Evolutionary conservation across 2,888 invertebrate genomes (phyloP).

Genomic region (Hirtodrosophila histrioides): DNA sequence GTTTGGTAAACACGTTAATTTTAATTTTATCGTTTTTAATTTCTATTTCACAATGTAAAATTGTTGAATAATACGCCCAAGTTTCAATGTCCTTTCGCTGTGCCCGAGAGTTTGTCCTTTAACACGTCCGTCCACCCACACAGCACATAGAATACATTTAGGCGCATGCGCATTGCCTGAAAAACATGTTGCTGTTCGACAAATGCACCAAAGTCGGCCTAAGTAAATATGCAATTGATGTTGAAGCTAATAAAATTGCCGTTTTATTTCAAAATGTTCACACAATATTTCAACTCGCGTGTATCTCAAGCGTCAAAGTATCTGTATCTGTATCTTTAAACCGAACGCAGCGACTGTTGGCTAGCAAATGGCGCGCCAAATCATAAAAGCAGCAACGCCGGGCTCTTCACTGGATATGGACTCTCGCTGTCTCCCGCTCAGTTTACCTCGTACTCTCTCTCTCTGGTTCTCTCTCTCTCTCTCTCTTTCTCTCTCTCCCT

Average conservation of each 20-base stretch:
- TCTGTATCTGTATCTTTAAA: slow-evolving; percentile 46
- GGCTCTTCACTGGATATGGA: slow-evolving; percentile 59
- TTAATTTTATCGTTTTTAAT: slow-evolving; percentile 3
- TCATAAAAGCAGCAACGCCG: slow-evolving; percentile 65
- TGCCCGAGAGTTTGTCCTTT: slow-evolving; percentile 64
- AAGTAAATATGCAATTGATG: background rate
- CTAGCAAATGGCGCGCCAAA: slow-evolving; percentile 79
- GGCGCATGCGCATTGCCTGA: slow-evolving; percentile 65
- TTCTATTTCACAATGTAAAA: slow-evolving; percentile 26
- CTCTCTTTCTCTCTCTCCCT: background rate
- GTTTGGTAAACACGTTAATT: slow-evolving; percentile 15
- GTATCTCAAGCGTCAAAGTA: slow-evolving; percentile 26
- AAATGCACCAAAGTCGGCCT: slow-evolving; percentile 22
- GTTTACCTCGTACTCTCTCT: background rate
- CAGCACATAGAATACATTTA: slow-evolving; percentile 52
- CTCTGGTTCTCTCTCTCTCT: slow-evolving; percentile 8
- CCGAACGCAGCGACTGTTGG: slow-evolving; percentile 69
- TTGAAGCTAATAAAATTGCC: background rate
- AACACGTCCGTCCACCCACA: slow-evolving; percentile 61
- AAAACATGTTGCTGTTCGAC: slow-evolving; percentile 66
- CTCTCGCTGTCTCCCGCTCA: background rate
- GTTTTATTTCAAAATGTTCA: background rate
- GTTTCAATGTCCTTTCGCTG: slow-evolving; percentile 61
- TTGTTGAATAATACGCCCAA: slow-evolving; percentile 61
- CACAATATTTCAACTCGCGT: slow-evolving; percentile 17